Base-by-base conservation (phyloP, 2,797 vertebrate species). In the Acipenser oxyrinchus region DNA sequence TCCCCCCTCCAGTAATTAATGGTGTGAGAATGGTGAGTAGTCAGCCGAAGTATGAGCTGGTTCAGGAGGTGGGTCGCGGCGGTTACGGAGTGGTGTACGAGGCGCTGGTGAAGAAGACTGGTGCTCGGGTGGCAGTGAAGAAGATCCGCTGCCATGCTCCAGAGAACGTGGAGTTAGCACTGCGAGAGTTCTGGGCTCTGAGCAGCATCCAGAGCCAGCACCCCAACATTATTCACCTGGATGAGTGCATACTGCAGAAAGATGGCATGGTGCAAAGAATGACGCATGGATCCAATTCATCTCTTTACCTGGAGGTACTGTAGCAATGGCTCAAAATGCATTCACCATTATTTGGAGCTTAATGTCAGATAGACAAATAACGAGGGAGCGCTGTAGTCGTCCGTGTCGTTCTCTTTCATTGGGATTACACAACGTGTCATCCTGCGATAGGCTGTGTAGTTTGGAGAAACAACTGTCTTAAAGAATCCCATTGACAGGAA, bases 171-270 rank as follows among this genome's bases (percentile, higher is more conserved):
- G 96, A 99, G 80, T 88, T 99, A 77, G 96, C 95, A 10, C 86
- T 99, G 64, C 90, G 95, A 1, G 96, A 99, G 81, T 97, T 98
- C 87, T 98, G 96, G 95, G 96, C 96, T 61, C 90, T 99, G 66
- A 99, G 95, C 90, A 99, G 96, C 83, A 97, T 99, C 86, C 95
- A 95, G 83, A 96, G 95, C 83, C 95, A 97, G 77, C 96, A 98
- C 75, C 96, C 96, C 57, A 98, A 98, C 78, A 94, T 98, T 82
- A 97, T 98, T 81, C 96, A 97, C 84, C 84, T 98, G 87, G 93
- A 98, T 83, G 96, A 98, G 82, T 98, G 96, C 49, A 91, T 98
- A 76, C 86, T 98, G 73, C 96, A 98, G 83, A 93, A 94, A 77
- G 96, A 95, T 78, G 89, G 90, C 64, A 91, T 96, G 81, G 94